phyloP scores from a whole-genome alignment of 2,888 invertebrate species.

The Timandra comae region DNA sequence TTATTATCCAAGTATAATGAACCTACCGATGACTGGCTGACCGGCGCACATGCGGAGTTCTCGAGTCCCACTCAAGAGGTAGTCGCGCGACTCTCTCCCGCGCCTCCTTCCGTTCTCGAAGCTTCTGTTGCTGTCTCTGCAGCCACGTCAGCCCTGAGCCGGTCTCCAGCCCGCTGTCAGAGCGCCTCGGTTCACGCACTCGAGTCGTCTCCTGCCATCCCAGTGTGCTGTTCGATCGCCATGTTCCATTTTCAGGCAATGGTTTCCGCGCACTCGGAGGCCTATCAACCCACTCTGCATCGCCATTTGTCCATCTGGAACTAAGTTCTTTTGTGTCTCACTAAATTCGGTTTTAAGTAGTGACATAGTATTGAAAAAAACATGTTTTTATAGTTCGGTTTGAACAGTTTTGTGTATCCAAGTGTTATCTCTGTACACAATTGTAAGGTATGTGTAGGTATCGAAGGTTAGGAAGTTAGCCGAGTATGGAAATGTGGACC shows the following conservation, averaged over 20 bases:
- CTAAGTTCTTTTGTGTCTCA: no score
- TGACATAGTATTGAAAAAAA: no score
- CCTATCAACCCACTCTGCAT: slow-evolving; percentile 60
- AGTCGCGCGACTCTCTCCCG: slow-evolving; percentile 83
- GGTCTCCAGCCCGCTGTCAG: slow-evolving; percentile 54
- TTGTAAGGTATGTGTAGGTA: slow-evolving; percentile 37
- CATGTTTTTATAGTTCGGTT: slow-evolving; percentile 1
- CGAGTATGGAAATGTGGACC: slow-evolving; percentile 35
- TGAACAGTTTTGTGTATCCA: slow-evolving; percentile 21
- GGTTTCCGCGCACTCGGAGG: slow-evolving; percentile 48
- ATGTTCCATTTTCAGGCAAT: slow-evolving; percentile 55
- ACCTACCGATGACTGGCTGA: slow-evolving; percentile 71
- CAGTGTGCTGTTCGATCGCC: slow-evolving; percentile 59
- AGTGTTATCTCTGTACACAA: slow-evolving; percentile 31
- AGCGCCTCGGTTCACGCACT: slow-evolving; percentile 55
- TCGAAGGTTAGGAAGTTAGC: slow-evolving; percentile 37
- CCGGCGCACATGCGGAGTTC: slow-evolving; percentile 64
- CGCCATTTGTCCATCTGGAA: slow-evolving; percentile 63
- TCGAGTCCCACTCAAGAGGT: slow-evolving; percentile 79
- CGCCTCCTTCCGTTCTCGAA: slow-evolving; percentile 85
- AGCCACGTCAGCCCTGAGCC: slow-evolving; percentile 84
- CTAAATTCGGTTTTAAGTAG: no score
- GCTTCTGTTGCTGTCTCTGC: slow-evolving; percentile 88
- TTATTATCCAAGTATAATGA: no score
- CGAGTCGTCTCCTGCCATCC: slow-evolving; percentile 60